Evolutionary conservation across 2,888 invertebrate species (phyloP).

Genomic region (Epinotia nisella): DNA sequence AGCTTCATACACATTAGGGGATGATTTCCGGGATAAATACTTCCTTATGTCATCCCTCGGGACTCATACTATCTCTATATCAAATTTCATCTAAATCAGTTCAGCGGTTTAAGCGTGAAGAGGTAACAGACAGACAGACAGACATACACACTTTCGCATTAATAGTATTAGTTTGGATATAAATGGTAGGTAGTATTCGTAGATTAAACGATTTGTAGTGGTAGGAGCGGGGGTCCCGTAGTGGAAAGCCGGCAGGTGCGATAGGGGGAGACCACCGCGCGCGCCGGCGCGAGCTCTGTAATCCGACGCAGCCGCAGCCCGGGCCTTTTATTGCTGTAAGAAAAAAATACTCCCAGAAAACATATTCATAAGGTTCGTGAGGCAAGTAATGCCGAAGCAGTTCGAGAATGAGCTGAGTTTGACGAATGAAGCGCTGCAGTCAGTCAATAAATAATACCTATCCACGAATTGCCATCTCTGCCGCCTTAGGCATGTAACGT

Average conservation of each 20-base stretch:
- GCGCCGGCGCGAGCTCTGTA: conserved; percentile 72
- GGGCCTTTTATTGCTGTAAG: conserved; percentile 50
- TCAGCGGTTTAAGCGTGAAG: no score
- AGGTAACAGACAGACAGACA: no score
- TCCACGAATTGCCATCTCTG: no score
- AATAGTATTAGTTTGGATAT: no score
- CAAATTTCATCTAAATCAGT: no score
- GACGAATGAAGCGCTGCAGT: background rate
- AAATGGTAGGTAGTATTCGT: background rate
- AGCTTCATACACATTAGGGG: no score
- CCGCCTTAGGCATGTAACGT: no score
- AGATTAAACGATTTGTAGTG: background rate
- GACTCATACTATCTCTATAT: no score
- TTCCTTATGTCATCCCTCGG: no score
- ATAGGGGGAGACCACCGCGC: conserved; percentile 67
- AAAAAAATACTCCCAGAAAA: conserved; percentile 7
- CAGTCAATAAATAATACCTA: no score
- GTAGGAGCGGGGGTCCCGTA: conserved; percentile 2
- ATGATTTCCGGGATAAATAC: no score
- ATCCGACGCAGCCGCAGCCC: conserved; percentile 68
- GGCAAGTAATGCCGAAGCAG: background rate
- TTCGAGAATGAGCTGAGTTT: background rate
- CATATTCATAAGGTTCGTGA: background rate
- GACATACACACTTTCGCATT: no score
- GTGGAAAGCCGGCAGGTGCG: conserved; percentile 30